Evolutionary conservation across 2,888 invertebrate species (phyloP), one percentile per base, ranked within the genome.

Genomic region (Bruchidius siliquastri): DNA sequence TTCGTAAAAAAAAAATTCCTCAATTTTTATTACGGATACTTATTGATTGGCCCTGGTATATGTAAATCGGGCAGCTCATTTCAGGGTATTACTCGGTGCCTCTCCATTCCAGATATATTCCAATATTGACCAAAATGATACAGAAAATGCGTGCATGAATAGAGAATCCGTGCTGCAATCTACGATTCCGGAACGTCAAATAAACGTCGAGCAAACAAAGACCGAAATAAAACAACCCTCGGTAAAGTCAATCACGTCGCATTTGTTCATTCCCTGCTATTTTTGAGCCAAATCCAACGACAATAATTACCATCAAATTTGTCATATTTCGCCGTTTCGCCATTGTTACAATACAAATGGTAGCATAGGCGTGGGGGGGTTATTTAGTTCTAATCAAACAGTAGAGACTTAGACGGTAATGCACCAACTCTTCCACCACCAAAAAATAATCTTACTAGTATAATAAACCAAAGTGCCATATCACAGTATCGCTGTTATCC

Each of bases 291-390:
- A 49, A 49, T 49, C 49, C 49, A 49, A 49, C 49, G 49, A 32
- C 32, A 26, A 0, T 32, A 30, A 21, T 68, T 67, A 30, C 69
- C 21, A 66, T 68, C 20, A 71, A 71, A 73, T 71, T 71, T 73
- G 71, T 73, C 71, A 71, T 71, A 30, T 49, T 73, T 68, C 67
- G 73, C 49, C 49, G 3, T 49, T 49, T 49, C 49, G 49, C 49
- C 49, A 49, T 49, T 49, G 49, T 49, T 13, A 13, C 49, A 49
- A 18, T 13, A 49, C 49, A 49, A 49, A 8, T 1, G 1, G 13
- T 3, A 3, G 13, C 49, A 49, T 49, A 18, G 49, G 49, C 49
- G 49, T 26, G 10, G 49, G 18, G 6, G 18, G 49, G n/a, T n/a
- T n/a, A n/a, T n/a, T n/a, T n/a, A n/a, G n/a, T n/a, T n/a, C n/a